Evolutionary conservation across 2,797 vertebrate genomes (phyloP), one percentile per base, ranked within the genome.

Genomic region (Falco concolor): DNA sequence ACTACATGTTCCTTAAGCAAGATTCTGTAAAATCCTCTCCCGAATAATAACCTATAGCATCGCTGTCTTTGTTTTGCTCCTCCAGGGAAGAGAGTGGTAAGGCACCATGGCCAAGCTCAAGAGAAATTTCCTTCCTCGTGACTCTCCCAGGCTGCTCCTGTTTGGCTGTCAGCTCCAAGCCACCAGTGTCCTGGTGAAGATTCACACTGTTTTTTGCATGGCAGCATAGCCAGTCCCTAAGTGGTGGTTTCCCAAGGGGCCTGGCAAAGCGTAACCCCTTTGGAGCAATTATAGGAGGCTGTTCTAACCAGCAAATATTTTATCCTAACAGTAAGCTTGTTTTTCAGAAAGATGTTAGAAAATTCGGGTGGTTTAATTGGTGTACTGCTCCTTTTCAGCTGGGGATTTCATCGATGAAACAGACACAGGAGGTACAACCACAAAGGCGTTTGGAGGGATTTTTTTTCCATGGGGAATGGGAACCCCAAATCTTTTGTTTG

Each of bases 21-120:
- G 82, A 61, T 84, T 88, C 86, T 80, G 91, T 38, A 52, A 91
- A 94, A 74, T 93, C 89, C 61, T 42, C 67, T 81, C 84, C 77
- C 25, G 50, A 78, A 83, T 65, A 84, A 88, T 34, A 92, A 24
- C 85, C 68, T 52, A 20, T 2, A 72, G 87, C 82, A 4, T 13
- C 64, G 49, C 45, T 64, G 45, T 86, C 76, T 93, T 91, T 77
- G 72, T 60, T 88, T 87, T 77, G 54, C 38, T 88, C n/a, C 54
- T 78, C n/a, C 0, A 0, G 19, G 63, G 45, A 87, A 52, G 45
- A 63, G n/a, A 84, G 56, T 8, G 6, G 28, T 22, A 38, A 89
- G 65, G 76, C 87, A 89, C 45, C 45, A 20, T 0, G 0, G 47
- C 38, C 68, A 61, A 80, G 72, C 57, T 42, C 27, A 11, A 32